Evolutionary conservation across 2,113 vertebrate species (phyloP), one percentile per base, ranked within the genome.

Genomic region (Oplegnathus fasciatus): DNA sequence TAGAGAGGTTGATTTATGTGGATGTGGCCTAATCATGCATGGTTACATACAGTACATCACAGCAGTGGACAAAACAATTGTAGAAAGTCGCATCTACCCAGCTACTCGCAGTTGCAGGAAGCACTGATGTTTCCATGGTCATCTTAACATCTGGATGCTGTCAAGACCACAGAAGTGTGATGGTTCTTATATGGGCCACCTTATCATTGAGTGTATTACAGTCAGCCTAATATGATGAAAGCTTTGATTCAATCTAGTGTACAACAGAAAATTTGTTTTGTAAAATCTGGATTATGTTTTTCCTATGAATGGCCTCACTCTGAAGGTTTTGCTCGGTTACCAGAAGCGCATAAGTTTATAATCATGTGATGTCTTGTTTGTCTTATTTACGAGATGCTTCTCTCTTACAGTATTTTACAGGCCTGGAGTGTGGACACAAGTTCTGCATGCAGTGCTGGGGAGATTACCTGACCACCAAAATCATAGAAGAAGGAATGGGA

Each of bases 381-480:
- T 71, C 26, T 58, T 68, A 37, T 71, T 81, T 46, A 74, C 11
- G 6, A n/a, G 24, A 14, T 80, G 2, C 28, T 75, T 74, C 50
- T 92, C 18, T 89, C 69, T 92, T 95, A 22, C 95, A 99, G 98
- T 99, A 98, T 93, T 99, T 99, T 91, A 99, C 98, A 83, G 98
- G 98, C 93, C 95, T 99, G 91, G 98, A 99, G 94, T 99, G 98
- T 96, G 98, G 98, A 95, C 98, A 99, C 96, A 99, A 99, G 93
- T 99, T 99, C 96, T 99, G 98, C 96, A 98, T 99, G 98, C 98
- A 99, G 95, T 99, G 98, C 95, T 99, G 98, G 98, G 97, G 98
- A 68, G 98, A 99, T 96, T 99, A 99, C 95, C 96, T 99, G 96
- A 99, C 98, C 89, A 99, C 98, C 94, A 99, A 99, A 97, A 99